Evolutionary conservation across 2,888 invertebrate species (phyloP).

Genomic region (Lysandra bellargus): DNA sequence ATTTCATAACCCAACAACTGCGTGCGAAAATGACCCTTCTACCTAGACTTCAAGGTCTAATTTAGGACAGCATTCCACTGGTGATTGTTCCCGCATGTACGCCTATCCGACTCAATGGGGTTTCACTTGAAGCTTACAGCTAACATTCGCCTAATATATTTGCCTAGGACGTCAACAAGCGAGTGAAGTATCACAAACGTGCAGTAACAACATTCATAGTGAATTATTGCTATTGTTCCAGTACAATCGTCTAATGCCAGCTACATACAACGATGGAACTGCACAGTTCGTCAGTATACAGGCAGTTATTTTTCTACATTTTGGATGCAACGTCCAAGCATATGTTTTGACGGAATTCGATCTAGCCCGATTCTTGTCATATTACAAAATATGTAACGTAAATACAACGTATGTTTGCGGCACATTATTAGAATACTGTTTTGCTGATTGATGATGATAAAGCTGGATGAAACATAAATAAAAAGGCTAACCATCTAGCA

Average conservation of each 20-base stretch:
- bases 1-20: not conserved
- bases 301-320: too few species aligned
- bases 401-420: too few species aligned
- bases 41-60: not conserved
- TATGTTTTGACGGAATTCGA: too few species aligned
- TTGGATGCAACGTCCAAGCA: too few species aligned
- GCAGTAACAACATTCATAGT: constrained; percentile 65
- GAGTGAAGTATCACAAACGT: constrained; percentile 72
- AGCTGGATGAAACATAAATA: too few species aligned
- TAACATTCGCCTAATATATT: constrained; percentile 74
- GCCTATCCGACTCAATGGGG: constrained; percentile 54
- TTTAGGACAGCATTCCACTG: not conserved
- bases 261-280: not conserved
- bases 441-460: too few species aligned
- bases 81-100: not conserved
- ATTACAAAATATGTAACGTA: too few species aligned
- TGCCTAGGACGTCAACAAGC: constrained; percentile 77
- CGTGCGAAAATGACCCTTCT: not conserved
- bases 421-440: too few species aligned
- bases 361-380: too few species aligned
- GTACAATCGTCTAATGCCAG: constrained; percentile 54
- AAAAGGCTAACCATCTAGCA: too few species aligned
- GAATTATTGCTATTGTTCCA: constrained; percentile 71
- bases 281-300: not conserved
- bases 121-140: constrained; percentile 62